Evolutionary conservation across 1,140 invertebrate genomes (phyloP), one percentile per base, ranked within the genome.

Genomic region (Ceratina australensis): DNA sequence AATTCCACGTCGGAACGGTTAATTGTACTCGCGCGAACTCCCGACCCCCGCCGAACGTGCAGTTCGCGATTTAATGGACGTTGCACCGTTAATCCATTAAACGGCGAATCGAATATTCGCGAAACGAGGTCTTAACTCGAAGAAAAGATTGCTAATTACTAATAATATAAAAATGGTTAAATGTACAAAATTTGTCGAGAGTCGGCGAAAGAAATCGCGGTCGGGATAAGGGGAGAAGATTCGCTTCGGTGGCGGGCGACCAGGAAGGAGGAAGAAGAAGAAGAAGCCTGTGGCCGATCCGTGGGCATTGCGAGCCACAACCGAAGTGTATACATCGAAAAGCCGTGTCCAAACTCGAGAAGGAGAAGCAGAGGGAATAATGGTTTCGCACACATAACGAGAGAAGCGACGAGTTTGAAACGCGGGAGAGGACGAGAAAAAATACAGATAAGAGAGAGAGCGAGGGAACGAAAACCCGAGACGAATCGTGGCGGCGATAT

Each of bases 381-480:
- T 77, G 66, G 74, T 71, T 54, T 77, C 49, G 57, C 33, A 33
- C 66, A 71, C 66, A 61, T 71, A 77, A 77, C 61, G 66, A 77
- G 66, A 77, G 57, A 16, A 50, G 66, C 42, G 52, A 49, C 57
- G 47, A 63, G 74, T 50, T 71, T 71, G 13, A 18, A 52, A 54
- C 20, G 56, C 33, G 33, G 33, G 7, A 7, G 28, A 20, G 18
- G 47, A 42, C 26, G 56, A 20, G 26, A 16, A 59, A 73, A 42
- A 49, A 5, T 33, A 33, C 33, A 7, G 33, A 7, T 7, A 54
- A 47, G 22, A 61, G 24, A 2, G 33, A 33, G 33, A 33, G 33
- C 2, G 33, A 33, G 24, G 3, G 63, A 67, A 28, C 20, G 42
- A 22, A 33, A 59, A 60, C 2, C 66, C 16, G 26, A 33, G 47